Conservation (phyloP, 2,113 vertebrate genomes). For the Protomyctophum bolini region DNA sequence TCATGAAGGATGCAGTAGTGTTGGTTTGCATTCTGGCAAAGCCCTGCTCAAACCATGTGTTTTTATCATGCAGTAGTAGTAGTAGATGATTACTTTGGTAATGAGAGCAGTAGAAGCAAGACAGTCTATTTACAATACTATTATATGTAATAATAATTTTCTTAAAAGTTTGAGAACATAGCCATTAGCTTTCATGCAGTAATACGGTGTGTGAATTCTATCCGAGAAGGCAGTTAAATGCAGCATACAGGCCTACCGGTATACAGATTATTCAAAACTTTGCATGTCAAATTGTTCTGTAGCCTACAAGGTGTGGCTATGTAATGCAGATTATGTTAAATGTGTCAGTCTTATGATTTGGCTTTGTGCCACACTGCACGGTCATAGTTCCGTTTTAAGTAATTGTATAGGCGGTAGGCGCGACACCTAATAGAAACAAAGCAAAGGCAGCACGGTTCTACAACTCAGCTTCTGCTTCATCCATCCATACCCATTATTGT, state of each 20-base stretch:
- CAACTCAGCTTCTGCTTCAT: not conserved
- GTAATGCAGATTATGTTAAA: too few species aligned
- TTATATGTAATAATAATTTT: not conserved
- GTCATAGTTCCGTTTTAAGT: too few species aligned
- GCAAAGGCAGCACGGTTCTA: not conserved
- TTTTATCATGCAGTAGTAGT: slow-evolving; percentile 45
- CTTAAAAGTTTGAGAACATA: too few species aligned
- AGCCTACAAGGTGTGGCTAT: too few species aligned
- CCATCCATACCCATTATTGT: slow-evolving; percentile 11
- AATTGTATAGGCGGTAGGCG: not conserved
- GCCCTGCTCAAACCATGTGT: slow-evolving; percentile 28
- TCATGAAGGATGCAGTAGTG: slow-evolving; percentile 13
- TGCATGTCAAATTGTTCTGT: too few species aligned
- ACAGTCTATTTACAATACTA: not conserved
- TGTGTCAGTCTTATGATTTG: too few species aligned
- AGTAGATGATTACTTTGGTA: slow-evolving; percentile 50
- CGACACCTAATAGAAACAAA: not conserved
- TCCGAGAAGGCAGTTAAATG: too few species aligned
- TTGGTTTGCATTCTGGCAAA: slow-evolving; percentile 17
- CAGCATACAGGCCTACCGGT: too few species aligned
- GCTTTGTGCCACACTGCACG: too few species aligned
- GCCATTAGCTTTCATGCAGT: too few species aligned
- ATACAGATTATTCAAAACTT: not conserved
- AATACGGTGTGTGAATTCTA: too few species aligned
- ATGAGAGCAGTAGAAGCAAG: slow-evolving; percentile 45